Percentiles rank a stretch among this genome's conserved stretches.
These are phyloP conservation scores for Tenebrio molitor DNA, from an alignment of 1,140 invertebrate genomes.

Conservation along the genomic window DNA sequence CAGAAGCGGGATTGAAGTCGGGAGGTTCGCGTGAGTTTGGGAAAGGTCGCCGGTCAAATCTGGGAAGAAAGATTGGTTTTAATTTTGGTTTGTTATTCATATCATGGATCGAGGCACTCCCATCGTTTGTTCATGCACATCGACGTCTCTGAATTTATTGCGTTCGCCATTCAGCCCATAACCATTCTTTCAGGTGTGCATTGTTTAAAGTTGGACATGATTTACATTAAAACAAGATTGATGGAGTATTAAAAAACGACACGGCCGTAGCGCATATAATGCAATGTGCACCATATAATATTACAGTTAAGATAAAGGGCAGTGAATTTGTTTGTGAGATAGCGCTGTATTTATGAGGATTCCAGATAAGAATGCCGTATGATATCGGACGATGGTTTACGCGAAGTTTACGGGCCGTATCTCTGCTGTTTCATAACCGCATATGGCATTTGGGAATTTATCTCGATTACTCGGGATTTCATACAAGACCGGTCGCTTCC, in stretches of 20 bases:
- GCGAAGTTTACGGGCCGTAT: constrained; percentile 44
- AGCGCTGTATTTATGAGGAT: constrained; percentile 47
- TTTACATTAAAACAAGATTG: constrained; percentile 41
- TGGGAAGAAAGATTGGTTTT: constrained; percentile 41
- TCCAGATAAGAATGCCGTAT: constrained; percentile 46
- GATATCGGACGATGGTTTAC: constrained; percentile 50
- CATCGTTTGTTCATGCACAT: constrained; percentile 40
- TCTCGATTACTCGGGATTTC: constrained; percentile 48
- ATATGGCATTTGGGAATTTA: constrained; percentile 48
- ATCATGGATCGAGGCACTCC: constrained; percentile 36
- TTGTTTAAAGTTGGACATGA: constrained; percentile 37
- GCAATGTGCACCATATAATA: constrained; percentile 29
- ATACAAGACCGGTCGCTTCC: constrained; percentile 42
- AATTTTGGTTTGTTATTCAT: constrained; percentile 44
- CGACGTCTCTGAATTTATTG: constrained; percentile 37
- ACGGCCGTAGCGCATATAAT: constrained; percentile 8
- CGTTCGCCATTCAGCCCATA: constrained; percentile 36
- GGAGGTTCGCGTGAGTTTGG: constrained; percentile 26
- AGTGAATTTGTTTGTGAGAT: constrained; percentile 49
- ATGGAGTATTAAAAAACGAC: constrained; percentile 37
- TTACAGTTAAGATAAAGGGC: constrained; percentile 46
- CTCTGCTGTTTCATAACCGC: constrained; percentile 47
- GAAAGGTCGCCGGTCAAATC: constrained; percentile 34
- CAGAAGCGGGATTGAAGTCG: not conserved
- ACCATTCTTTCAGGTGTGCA: constrained; percentile 39